Evolutionary conservation across 92 coral and sea anemone genomes (phyloP), one percentile per base, ranked within the genome.

Genomic region (Bergia puertoricense): DNA sequence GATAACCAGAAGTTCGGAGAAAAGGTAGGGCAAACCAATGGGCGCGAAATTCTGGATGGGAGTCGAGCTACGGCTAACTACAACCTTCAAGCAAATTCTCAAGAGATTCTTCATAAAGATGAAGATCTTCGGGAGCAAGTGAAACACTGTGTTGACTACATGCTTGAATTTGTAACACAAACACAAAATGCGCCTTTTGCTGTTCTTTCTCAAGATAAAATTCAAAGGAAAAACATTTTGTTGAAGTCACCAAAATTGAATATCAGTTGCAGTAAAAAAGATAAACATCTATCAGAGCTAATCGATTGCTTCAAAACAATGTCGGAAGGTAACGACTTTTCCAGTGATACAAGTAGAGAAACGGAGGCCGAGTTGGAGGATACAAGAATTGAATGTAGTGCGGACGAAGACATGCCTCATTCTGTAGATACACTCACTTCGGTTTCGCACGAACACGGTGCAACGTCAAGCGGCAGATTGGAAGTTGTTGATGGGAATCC

Each of bases 81-180:
- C 77, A 22, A n/a, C 16, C 23, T 2, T 22, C 44, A 71, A 45
- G 78, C 5, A 30, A 23, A 45, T 45, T 45, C 23, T 13, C 59
- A 6, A 43, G 41, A 14, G 23, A 69, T 3, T 22, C 15, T 2
- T 23, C 41, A 5, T 13, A 9, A 50, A 23, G 79, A 84, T 11
- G 59, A 84, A 50, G 39, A 45, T 43, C 3, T 83, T 44, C 15
- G 6, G 5, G 44, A 13, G 38, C 46, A 69, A 15, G 79, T 84
- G 0, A 73, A 72, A 43, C 40, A 22, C 36, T 71, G 79, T 16
- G 69, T 84, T 71, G 66, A 71, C 13, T 36, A 16, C 48, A 45
- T 84, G 87, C 79, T 84, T 48, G 79, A 50, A n/a, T 23, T 37
- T 45, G 67, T 71, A 5, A 71, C 69, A 13, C 87, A 11, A 45